Percentiles rank a stretch among this genome's conserved stretches.
These are phyloP conservation scores for Lagocephalus sceleratus DNA, from an alignment of 2,797 vertebrate genomes.

Conservation along the genomic window DNA sequence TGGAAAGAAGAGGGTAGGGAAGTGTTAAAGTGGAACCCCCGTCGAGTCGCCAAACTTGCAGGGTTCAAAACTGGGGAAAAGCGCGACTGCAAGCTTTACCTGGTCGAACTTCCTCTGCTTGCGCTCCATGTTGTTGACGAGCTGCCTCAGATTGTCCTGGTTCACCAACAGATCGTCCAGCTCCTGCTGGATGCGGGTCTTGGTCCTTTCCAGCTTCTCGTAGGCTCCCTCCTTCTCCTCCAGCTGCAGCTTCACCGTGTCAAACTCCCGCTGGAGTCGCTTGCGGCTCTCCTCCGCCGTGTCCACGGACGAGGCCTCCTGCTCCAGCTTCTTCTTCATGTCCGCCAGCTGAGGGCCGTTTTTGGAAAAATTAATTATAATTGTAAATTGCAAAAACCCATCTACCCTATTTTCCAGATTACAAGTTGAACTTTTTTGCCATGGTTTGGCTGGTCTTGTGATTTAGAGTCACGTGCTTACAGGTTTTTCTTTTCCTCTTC, in stretches of 20 bases:
- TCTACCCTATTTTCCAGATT: too few relatives aligned
- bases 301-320: slow-evolving; percentile 80
- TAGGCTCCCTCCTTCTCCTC: slow-evolving; percentile 88
- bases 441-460: too few relatives aligned
- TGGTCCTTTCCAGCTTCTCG: slow-evolving; percentile 96
- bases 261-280: slow-evolving; percentile 87
- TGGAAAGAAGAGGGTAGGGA: not conserved
- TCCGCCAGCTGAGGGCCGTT: slow-evolving; percentile 83
- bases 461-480: too few relatives aligned
- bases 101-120: slow-evolving; percentile 99
- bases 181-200: slow-evolving; percentile 92
- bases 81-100: too few relatives aligned
- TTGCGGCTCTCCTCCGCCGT: slow-evolving; percentile 85
- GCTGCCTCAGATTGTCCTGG: slow-evolving; percentile 90
- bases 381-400: too few relatives aligned
- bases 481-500: too few relatives aligned
- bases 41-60: not conserved
- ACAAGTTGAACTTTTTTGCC: too few relatives aligned
- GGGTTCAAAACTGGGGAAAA: too few relatives aligned
- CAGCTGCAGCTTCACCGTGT: slow-evolving; percentile 77
- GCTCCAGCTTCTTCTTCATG: slow-evolving; percentile 90
- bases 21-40: not conserved
- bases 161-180: slow-evolving; percentile 92
- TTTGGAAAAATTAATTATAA: too few relatives aligned
- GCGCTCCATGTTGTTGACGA: slow-evolving; percentile 88